Evolutionary conservation across 2,797 vertebrate genomes (phyloP).

Genomic region (Gila robusta): DNA sequence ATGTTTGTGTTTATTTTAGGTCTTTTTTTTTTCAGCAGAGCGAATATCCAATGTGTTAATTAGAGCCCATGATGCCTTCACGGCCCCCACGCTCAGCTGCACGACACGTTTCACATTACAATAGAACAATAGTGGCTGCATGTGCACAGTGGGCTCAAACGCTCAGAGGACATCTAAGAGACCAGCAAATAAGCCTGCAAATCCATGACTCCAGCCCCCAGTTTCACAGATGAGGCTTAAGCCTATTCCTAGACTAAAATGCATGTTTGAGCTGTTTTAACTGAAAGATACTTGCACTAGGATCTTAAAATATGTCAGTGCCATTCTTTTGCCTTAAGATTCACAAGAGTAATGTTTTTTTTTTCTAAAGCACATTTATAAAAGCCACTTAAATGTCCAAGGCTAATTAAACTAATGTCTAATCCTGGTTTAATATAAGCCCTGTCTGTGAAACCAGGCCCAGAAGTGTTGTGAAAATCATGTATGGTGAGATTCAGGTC

Average conservation of each 20-base stretch:
- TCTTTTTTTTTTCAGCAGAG: neutral
- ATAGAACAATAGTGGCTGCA: conserved; percentile 24
- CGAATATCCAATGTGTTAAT: neutral
- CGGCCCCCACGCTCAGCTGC: neutral
- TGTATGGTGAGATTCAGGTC: neutral
- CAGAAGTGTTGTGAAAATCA: neutral
- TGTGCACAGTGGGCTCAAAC: conserved; percentile 24
- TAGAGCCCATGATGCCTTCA: neutral
- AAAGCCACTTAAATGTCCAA: no score
- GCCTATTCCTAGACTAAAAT: neutral
- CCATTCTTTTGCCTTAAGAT: no score
- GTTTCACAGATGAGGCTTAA: neutral
- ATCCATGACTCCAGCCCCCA: neutral
- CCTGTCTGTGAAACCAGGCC: no score
- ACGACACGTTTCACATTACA: conserved; percentile 21
- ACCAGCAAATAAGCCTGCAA: conserved; percentile 29
- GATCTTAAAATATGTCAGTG: no score
- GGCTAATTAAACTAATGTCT: no score
- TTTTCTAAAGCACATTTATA: no score
- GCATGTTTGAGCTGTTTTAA: no score
- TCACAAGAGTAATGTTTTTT: no score
- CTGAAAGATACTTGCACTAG: no score
- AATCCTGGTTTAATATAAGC: no score
- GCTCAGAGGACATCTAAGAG: conserved; percentile 5
- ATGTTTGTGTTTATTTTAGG: neutral